phyloP scores from a whole-genome alignment of 2,888 invertebrate genomes.

The Volucella bombylans region DNA sequence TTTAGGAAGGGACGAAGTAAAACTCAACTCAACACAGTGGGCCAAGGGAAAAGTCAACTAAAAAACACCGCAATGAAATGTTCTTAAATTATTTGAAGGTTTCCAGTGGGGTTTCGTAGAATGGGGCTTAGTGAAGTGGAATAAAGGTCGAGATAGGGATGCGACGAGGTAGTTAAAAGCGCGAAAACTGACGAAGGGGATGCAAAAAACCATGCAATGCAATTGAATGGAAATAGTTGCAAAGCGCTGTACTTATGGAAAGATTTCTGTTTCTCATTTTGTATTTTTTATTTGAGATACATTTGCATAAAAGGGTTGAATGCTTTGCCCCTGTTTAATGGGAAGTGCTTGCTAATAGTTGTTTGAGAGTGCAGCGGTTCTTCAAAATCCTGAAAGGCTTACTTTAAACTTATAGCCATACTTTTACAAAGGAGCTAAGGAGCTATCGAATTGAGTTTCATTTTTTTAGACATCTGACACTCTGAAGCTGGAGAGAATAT shows the following conservation, averaged over 20 bases:
- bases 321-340: no score
- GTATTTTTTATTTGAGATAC: neutral
- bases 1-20: neutral
- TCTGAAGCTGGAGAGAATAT: no score
- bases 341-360: no score
- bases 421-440: no score
- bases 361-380: no score
- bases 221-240: constrained; percentile 17
- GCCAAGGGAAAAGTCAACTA: constrained; percentile 3
- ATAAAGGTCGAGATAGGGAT: neutral
- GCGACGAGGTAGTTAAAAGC: constrained; percentile 6
- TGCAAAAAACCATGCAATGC: constrained; percentile 14
- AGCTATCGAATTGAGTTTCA: no score
- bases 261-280: neutral
- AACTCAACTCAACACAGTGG: no score
- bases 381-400: no score
- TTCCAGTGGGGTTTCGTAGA: neutral
- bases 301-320: no score
- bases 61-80: constrained; percentile 47
- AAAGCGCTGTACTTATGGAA: constrained; percentile 12
- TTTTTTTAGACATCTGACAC: no score
- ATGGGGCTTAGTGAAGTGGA: constrained; percentile 32
- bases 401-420: no score
- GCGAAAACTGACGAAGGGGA: neutral
- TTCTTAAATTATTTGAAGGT: constrained; percentile 57